Evolutionary conservation across 2,888 invertebrate species (phyloP).

Genomic region (Lasiommata megera): DNA sequence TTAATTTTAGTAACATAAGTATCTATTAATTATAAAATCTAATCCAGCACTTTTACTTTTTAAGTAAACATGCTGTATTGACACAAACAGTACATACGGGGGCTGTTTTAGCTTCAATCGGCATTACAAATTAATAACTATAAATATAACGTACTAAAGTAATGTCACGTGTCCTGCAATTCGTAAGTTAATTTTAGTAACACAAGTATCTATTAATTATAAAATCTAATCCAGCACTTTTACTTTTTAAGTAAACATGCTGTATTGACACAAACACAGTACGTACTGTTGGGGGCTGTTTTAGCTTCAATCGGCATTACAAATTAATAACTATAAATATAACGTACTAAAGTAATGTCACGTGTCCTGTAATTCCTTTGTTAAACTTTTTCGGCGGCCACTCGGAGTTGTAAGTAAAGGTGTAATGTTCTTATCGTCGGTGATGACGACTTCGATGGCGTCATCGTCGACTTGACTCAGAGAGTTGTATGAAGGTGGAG

Average conservation of each 20-base stretch:
- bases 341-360: conserved; percentile 24
- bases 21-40: no score
- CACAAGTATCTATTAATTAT: no score
- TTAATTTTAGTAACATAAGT: no score
- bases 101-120: no score
- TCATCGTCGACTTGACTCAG: conserved; percentile 51
- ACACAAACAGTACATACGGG: no score
- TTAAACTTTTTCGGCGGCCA: conserved; percentile 14
- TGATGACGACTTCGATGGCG: conserved; percentile 57
- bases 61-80: no score
- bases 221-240: no score
- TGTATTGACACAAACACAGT: no score
- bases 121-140: background rate
- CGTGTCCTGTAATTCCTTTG: conserved; percentile 34
- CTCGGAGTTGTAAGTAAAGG: conserved; percentile 29
- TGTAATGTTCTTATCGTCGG: conserved; percentile 37
- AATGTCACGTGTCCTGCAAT: conserved; percentile 36
- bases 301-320: conserved; percentile 3
- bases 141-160: background rate
- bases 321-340: background rate
- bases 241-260: no score
- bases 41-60: no score
- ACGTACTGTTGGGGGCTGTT: no score
- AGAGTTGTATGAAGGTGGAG: conserved; percentile 64
- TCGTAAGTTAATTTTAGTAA: conserved; percentile 26